Base-by-base conservation (phyloP, 1,140 invertebrate genomes). In the Venturia canescens region DNA sequence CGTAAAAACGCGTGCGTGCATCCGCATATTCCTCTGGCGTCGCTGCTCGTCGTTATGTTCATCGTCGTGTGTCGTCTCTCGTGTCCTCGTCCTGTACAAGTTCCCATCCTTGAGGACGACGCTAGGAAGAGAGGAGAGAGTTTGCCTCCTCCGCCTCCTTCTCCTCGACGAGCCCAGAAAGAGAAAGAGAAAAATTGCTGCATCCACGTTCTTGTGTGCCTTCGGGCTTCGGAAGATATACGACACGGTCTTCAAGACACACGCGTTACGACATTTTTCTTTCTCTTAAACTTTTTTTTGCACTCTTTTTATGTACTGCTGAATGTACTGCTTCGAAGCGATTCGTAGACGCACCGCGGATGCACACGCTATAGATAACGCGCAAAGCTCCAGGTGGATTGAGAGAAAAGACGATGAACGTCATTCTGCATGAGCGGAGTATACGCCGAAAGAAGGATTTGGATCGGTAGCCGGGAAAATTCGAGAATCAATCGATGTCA, bases 191-290 rank as follows among this genome's bases (percentile, higher is more conserved):
- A 44, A 44, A 44, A 44, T 44, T 11, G 38, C 38, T 11, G 3
- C 38, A 44, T 34, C 27, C 63, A 67, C 23, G n/a, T 34, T 44
- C 31, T 26, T 78, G 60, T 63, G 53, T 34, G 79, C 79, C 79
- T 80, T 76, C 71, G 72, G 79, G 72, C 23, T 63, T 75, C 57
- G 38, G 57, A 38, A 80, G 79, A 80, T 80, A 80, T 80, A 80
- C 71, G 79, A 76, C 79, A 34, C 71, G 72, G 60, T 66, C 34
- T 63, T 29, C 27, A 21, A 60, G 50, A 63, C 60, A 63, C 60
- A 69, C 60, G 67, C 79, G 71, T 80, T 80, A 80, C 79, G 71
- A 80, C 72, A 80, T 50, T 80, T 80, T 80, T 80, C 70, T 16
- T 34, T 76, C 29, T 78, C 9, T 69, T 44, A 6, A 5, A 44